Evolutionary conservation across 1,140 invertebrate species (phyloP).

Genomic region (Lepidurus couesii): DNA sequence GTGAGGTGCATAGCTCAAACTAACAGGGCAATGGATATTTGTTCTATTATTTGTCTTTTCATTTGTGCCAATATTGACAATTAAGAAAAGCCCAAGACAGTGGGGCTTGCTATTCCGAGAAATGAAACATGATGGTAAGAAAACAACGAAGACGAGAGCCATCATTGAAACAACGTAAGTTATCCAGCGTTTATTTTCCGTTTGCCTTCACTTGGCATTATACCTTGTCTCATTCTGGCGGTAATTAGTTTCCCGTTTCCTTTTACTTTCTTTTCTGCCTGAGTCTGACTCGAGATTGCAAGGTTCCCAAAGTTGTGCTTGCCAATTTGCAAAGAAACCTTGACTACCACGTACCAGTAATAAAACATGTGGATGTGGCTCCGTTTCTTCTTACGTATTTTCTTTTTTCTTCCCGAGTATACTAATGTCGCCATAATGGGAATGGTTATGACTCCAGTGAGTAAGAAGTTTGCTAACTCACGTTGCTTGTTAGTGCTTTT

Average conservation of each 20-base stretch:
- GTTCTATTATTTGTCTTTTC: neutral
- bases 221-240: neutral
- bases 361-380: constrained; percentile 2
- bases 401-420: neutral
- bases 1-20: neutral
- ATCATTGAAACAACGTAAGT: constrained; percentile 3
- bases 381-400: neutral
- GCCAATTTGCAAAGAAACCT: neutral
- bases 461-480: neutral
- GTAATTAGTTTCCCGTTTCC: neutral
- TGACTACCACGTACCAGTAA: neutral
- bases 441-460: constrained; percentile 2
- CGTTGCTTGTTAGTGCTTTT: neutral
- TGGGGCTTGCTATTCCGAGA: neutral
- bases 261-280: neutral
- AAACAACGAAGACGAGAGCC: constrained; percentile 4
- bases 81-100: neutral
- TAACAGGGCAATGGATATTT: neutral
- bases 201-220: neutral
- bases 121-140: constrained; percentile 16
- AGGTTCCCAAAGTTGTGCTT: neutral
- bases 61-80: neutral
- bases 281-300: neutral
- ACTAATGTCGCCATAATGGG: neutral
- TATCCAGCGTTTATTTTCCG: neutral